These are phyloP conservation scores for Empidonax alnorum DNA, from an alignment of 2,113 vertebrate species.

Conservation along the genomic window DNA sequence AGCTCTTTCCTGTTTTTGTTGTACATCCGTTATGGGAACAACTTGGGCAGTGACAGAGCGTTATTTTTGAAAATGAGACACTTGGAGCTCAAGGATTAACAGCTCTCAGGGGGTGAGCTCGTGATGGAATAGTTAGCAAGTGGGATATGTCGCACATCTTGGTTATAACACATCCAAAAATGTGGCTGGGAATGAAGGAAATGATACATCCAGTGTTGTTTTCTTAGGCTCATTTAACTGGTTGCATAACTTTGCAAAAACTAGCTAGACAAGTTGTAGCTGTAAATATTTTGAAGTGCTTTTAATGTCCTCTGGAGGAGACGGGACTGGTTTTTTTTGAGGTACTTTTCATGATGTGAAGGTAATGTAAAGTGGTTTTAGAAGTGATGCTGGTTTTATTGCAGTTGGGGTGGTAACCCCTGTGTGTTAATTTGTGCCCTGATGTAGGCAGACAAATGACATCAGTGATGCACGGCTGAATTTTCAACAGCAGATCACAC, in stretches of 20 bases:
- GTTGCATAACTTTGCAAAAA: background rate
- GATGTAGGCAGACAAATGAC: background rate
- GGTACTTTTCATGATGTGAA: background rate
- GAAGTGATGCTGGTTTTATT: background rate
- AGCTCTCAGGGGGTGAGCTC: background rate
- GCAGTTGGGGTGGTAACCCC: background rate
- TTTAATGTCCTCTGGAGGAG: background rate
- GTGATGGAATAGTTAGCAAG: background rate
- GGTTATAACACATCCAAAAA: background rate
- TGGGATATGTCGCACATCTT: background rate
- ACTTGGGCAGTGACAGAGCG: background rate
- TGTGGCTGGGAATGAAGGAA: rapidly evolving
- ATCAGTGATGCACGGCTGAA: background rate
- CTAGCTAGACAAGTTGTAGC: background rate
- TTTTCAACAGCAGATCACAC: background rate
- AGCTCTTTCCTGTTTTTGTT: background rate
- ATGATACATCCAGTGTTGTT: background rate
- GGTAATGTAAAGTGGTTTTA: background rate
- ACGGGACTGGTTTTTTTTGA: background rate
- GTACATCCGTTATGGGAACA: background rate
- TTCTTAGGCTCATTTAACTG: background rate
- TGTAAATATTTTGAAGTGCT: background rate
- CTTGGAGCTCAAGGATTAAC: background rate
- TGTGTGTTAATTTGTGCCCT: background rate
- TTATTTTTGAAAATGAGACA: background rate